These are phyloP conservation scores for Pyrgilauda ruficollis DNA, from an alignment of 2,113 vertebrate species.

Conservation along the genomic window DNA sequence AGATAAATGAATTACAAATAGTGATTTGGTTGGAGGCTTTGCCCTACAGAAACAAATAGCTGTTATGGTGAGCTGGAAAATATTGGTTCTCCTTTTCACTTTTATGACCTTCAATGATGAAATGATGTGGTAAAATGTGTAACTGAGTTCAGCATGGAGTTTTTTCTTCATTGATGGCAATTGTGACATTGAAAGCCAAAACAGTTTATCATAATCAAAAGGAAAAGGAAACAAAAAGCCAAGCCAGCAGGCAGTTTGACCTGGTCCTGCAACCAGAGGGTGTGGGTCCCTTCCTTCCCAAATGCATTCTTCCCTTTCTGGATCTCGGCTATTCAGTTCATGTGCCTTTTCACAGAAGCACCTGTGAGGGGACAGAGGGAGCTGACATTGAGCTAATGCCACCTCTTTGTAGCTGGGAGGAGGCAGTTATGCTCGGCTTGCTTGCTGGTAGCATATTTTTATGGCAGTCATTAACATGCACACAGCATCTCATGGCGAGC, in stretches of 20 bases:
- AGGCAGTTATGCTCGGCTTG: not conserved
- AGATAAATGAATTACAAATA: not conserved
- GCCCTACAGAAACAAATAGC: not conserved
- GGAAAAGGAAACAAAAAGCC: slow-evolving; percentile 19
- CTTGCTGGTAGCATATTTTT: not conserved
- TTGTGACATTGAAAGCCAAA: not conserved
- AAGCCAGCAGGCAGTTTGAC: slow-evolving; percentile 30
- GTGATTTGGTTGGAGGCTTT: not conserved
- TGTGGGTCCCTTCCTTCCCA: slow-evolving; percentile 44
- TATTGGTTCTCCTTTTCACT: not conserved
- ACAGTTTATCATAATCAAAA: slow-evolving; percentile 16
- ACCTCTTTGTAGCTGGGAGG: not conserved
- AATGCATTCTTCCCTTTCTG: not conserved
- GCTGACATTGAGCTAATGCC: slow-evolving; percentile 11
- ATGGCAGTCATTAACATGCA: not conserved
- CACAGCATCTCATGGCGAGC: not conserved
- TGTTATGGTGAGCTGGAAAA: not conserved
- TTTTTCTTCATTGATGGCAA: not conserved
- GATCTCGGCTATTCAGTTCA: not conserved
- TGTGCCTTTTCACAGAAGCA: slow-evolving; percentile 24
- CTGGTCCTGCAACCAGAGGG: not conserved
- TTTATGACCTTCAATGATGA: not conserved
- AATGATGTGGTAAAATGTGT: not conserved
- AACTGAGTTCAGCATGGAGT: not conserved
- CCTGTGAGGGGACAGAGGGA: not conserved